phyloP scores from a whole-genome alignment of 2,797 vertebrate species.

The Syncerus caffer region DNA sequence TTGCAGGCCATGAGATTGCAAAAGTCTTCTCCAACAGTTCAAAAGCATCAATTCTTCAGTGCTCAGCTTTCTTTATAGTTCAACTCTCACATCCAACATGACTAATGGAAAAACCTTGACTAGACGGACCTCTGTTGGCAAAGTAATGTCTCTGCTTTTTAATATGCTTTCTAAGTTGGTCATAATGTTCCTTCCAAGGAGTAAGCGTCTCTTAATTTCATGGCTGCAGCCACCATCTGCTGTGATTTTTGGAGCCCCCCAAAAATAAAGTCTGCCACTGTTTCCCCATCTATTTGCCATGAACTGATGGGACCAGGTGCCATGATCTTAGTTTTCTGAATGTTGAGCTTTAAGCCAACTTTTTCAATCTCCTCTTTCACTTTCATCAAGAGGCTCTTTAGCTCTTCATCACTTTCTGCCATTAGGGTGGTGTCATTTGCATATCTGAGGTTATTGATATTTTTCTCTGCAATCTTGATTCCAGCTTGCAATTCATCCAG shows the following conservation, averaged over 20 bases:
- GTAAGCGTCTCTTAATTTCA: not conserved
- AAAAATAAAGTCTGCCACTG: not conserved
- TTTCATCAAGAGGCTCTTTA: not conserved
- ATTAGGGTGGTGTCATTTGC: not conserved
- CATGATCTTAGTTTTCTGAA: not conserved
- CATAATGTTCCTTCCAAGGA: not conserved
- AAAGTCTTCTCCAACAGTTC: not conserved
- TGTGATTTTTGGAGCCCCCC: not conserved
- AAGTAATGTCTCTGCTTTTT: not conserved
- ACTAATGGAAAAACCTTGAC: not conserved
- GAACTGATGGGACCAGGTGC: not conserved
- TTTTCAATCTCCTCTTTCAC: not conserved
- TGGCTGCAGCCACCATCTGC: not conserved
- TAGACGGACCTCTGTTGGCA: accelerated
- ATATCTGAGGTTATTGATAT: not conserved
- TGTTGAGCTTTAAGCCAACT: not conserved
- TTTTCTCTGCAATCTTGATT: not conserved
- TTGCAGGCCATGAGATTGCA: not conserved
- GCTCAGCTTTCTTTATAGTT: not conserved
- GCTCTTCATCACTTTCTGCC: not conserved
- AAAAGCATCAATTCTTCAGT: not conserved
- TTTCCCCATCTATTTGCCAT: not conserved
- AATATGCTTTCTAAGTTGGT: not conserved
- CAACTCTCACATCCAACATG: not conserved
- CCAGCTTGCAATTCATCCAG: not conserved